phyloP scores from a whole-genome alignment of 2,888 invertebrate species.

The Epinotia ramella region DNA sequence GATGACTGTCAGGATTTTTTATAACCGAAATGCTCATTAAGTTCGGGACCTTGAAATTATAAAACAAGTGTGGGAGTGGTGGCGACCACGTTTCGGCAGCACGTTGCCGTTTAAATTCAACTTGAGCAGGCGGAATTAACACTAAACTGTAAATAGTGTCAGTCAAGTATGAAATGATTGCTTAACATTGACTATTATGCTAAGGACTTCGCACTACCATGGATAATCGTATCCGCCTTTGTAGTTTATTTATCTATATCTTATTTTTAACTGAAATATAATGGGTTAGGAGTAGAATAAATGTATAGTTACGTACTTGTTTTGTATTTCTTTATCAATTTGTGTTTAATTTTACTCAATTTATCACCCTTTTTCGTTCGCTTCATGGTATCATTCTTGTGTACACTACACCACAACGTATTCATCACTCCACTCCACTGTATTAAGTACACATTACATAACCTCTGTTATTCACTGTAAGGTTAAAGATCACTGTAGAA shows the following conservation, averaged over 20 bases:
- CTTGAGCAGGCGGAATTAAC: slow-evolving; percentile 41
- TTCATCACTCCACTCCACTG: slow-evolving; percentile 58
- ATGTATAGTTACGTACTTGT: slow-evolving; percentile 65
- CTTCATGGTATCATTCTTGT: slow-evolving; percentile 63
- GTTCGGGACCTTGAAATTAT: slow-evolving; percentile 67
- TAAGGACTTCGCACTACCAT: not conserved
- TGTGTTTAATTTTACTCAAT: slow-evolving; percentile 76
- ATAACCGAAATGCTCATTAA: slow-evolving; percentile 57
- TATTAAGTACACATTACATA: slow-evolving; percentile 55
- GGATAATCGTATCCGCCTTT: not conserved
- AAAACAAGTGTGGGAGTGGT: slow-evolving; percentile 62
- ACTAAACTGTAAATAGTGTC: slow-evolving; percentile 46
- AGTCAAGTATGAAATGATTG: slow-evolving; percentile 36
- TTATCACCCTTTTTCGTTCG: slow-evolving; percentile 72
- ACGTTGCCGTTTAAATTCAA: slow-evolving; percentile 51
- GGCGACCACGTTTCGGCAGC: slow-evolving; percentile 65
- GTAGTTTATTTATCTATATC: not conserved
- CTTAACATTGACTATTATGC: slow-evolving; percentile 16
- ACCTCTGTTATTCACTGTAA: slow-evolving; percentile 53
- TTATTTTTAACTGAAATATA: not conserved
- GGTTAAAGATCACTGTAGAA: slow-evolving; percentile 57
- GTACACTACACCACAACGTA: slow-evolving; percentile 55
- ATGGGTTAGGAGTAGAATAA: not conserved
- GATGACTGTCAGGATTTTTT: slow-evolving; percentile 43
- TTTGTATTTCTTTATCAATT: slow-evolving; percentile 75